Conservation (phyloP, 1,140 invertebrate species). For the Drosophila erecta region DNA sequence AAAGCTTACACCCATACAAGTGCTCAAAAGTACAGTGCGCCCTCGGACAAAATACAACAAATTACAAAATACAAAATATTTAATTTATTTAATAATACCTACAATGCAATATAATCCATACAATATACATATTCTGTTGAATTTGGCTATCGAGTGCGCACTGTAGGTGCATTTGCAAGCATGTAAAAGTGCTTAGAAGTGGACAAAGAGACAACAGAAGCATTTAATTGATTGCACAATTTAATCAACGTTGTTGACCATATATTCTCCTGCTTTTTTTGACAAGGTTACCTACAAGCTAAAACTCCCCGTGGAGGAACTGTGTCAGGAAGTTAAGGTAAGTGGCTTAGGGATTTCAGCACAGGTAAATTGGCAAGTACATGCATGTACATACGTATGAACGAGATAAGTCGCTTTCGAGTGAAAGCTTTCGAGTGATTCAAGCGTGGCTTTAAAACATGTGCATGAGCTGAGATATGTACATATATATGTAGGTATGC, state of each 20-base stretch:
- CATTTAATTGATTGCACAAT: slow-evolving; percentile 48
- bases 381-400: not conserved
- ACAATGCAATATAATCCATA: no score
- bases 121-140: no score
- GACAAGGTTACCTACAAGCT: slow-evolving; percentile 86
- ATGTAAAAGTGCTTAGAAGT: not conserved
- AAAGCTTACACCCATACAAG: slow-evolving; percentile 27
- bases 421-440: slow-evolving; percentile 11
- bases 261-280: slow-evolving; percentile 30
- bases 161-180: slow-evolving; percentile 5
- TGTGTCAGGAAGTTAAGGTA: slow-evolving; percentile 94
- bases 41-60: not conserved
- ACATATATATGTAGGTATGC: not conserved
- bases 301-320: slow-evolving; percentile 92
- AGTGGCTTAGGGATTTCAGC: slow-evolving; percentile 68
- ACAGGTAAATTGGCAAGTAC: not conserved
- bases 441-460: slow-evolving; percentile 23
- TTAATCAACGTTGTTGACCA: slow-evolving; percentile 47
- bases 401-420: not conserved
- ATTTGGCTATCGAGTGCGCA: not conserved
- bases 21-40: slow-evolving; percentile 18
- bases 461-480: slow-evolving; percentile 11
- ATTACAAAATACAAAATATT: no score
- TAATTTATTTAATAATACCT: no score
- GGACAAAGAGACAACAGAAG: slow-evolving; percentile 6